Evolutionary conservation across 2,797 vertebrate genomes (phyloP), one percentile per base, ranked within the genome.

Genomic region (Eulemur coronatus): DNA sequence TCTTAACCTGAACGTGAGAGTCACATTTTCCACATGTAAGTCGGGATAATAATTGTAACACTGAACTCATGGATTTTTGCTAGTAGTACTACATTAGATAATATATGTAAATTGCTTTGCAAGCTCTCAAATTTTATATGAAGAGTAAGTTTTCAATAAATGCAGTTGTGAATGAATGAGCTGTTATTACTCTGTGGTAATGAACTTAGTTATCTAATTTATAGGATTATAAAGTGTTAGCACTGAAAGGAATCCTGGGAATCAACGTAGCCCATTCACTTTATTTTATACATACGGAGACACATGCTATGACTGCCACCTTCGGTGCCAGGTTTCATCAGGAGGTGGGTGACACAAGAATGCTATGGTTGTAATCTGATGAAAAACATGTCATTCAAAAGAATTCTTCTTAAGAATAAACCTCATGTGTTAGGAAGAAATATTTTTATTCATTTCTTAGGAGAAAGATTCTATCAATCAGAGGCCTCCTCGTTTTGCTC

Each of bases 61-160:
- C 52, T 78, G 55, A 90, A 91, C 26, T 61, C 78, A 55, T 46
- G 28, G 52, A 69, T 92, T 88, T 85, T 92, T 96, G 87, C 95
- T 76, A 70, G 82, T 48, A 86, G 48, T 61, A 61, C 67, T 75
- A 96, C 97, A 88, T 72, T 78, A 95, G 90, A 75, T 95, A 96
- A 96, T 91, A 67, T 93, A 94, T 72, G 82, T 80, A 96, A 97
- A 97, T 69, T 97, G 52, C 84, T 94, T 93, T 96, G 57, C 7
- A 69, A 94, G 84, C 70, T 86, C 80, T 86, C 65, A 89, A 63
- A 67, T 84, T 95, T 96, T 94, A 93, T 50, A 78, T 38, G 86
- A 89, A 95, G 85, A 86, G 38, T 61, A 94, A 50, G 75, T 80
- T 94, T 91, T 84, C 70, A 78, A 91, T 95, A 96, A 94, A 90